Percentiles rank a stretch among this genome's conserved stretches.
Evolutionary conservation across 2,888 invertebrate genomes (phyloP).

Genomic region (Thera britannica): DNA sequence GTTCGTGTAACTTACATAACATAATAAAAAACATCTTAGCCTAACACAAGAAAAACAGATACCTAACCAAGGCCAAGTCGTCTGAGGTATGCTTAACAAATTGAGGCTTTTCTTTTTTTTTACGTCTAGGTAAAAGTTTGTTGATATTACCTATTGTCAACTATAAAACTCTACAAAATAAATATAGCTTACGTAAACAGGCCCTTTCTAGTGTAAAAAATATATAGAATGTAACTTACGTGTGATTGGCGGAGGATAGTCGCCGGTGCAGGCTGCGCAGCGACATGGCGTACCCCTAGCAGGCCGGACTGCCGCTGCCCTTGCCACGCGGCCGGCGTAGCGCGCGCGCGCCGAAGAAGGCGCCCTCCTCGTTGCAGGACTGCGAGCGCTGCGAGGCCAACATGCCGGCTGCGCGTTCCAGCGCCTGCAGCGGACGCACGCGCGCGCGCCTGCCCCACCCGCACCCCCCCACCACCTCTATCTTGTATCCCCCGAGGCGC

Average conservation of each 20-base stretch:
- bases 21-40: neutral
- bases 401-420: conserved; percentile 80
- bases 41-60: neutral
- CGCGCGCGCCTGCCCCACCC: conserved; percentile 83
- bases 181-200: too few species aligned
- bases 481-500: conserved; percentile 68
- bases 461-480: conserved; percentile 82
- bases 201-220: too few species aligned
- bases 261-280: conserved; percentile 87
- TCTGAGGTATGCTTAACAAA: too few species aligned
- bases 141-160: too few species aligned
- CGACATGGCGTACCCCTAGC: conserved; percentile 87
- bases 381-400: conserved; percentile 82
- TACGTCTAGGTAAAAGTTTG: too few species aligned
- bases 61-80: too few species aligned
- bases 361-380: conserved; percentile 84
- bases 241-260: conserved; percentile 85
- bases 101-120: too few species aligned
- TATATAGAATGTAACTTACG: conserved; percentile 69
- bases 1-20: neutral
- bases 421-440: conserved; percentile 81
- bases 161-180: too few species aligned
- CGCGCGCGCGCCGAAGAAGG: conserved; percentile 83
- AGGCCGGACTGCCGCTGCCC: conserved; percentile 84
- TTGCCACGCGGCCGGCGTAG: conserved; percentile 85